Conservation (phyloP, 2,113 vertebrate genomes). For the Dipodomys spectabilis region DNA sequence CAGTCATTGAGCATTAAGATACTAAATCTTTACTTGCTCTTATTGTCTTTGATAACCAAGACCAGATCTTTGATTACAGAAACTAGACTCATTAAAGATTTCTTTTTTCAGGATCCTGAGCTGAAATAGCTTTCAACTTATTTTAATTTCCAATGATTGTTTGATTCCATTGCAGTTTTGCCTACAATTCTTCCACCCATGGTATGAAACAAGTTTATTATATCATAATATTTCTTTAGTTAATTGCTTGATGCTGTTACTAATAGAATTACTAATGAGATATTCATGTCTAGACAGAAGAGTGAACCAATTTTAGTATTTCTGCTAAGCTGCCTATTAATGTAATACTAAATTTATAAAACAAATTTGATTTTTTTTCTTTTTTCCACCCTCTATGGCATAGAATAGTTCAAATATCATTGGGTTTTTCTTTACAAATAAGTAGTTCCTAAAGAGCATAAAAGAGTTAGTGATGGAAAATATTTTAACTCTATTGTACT, state of each 20-base stretch:
- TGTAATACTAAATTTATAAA: not conserved
- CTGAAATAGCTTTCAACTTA: constrained; percentile 1
- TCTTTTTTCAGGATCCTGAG: constrained; percentile 11
- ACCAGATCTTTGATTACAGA: not conserved
- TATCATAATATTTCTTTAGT: constrained; percentile 11
- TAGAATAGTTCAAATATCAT: not conserved
- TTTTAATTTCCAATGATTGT: not conserved
- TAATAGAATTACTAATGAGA: constrained; percentile 32
- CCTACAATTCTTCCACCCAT: not conserved
- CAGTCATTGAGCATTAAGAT: not conserved
- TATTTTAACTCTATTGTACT: too few relatives aligned
- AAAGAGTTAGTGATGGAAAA: too few relatives aligned
- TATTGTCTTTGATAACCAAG: constrained; percentile 1
- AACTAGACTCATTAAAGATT: not conserved
- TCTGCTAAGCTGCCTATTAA: constrained; percentile 15
- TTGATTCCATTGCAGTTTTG: constrained; percentile 25
- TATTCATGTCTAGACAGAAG: not conserved
- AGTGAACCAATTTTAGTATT: constrained; percentile 8
- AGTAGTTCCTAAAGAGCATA: too few relatives aligned
- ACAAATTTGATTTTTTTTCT: not conserved
- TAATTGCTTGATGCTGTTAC: constrained; percentile 40
- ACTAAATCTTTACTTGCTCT: not conserved
- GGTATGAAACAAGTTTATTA: not conserved
- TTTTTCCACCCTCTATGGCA: not conserved
- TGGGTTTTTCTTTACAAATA: too few relatives aligned